These are phyloP conservation scores for Tiphia femorata DNA, from an alignment of 2,888 invertebrate species.

Conservation along the genomic window DNA sequence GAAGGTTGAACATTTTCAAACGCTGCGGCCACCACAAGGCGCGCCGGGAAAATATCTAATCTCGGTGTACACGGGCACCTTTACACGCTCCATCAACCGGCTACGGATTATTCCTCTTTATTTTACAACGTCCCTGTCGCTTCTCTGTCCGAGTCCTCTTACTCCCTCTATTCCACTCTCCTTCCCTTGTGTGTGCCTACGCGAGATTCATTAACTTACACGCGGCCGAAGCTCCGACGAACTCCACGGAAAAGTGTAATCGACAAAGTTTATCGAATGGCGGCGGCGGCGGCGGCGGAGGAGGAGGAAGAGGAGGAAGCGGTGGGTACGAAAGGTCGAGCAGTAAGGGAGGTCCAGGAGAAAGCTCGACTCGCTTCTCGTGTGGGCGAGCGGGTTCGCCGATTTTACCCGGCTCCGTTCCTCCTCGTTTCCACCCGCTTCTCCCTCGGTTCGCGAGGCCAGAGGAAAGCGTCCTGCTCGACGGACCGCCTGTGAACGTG, in stretches of 20 bases:
- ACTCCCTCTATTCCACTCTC: conserved; percentile 22
- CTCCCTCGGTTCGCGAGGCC: no score
- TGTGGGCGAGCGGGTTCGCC: conserved; percentile 48
- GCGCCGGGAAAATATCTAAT: not conserved
- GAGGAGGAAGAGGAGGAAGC: no score
- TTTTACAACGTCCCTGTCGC: conserved; percentile 10
- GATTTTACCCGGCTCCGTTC: conserved; percentile 38
- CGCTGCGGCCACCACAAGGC: not conserved
- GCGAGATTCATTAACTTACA: conserved; percentile 59
- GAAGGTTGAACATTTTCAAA: no score
- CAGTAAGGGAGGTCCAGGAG: conserved; percentile 28
- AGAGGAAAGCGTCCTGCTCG: no score
- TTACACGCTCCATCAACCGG: conserved; percentile 12
- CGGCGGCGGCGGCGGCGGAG: no score
- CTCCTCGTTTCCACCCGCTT: no score
- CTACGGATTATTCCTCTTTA: conserved; percentile 28
- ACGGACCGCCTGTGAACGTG: no score
- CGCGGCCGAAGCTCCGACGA: conserved; percentile 31
- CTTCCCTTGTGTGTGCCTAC: conserved; percentile 30
- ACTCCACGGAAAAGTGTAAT: conserved; percentile 62
- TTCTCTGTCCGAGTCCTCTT: not conserved
- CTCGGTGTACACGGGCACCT: no score
- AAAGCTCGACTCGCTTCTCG: conserved; percentile 24
- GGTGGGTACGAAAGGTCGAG: conserved; percentile 37
- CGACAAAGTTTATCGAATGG: conserved; percentile 64